Evolutionary conservation across 2,113 vertebrate genomes (phyloP), one percentile per base, ranked within the genome.

Genomic region (Australoheros scitulus): DNA sequence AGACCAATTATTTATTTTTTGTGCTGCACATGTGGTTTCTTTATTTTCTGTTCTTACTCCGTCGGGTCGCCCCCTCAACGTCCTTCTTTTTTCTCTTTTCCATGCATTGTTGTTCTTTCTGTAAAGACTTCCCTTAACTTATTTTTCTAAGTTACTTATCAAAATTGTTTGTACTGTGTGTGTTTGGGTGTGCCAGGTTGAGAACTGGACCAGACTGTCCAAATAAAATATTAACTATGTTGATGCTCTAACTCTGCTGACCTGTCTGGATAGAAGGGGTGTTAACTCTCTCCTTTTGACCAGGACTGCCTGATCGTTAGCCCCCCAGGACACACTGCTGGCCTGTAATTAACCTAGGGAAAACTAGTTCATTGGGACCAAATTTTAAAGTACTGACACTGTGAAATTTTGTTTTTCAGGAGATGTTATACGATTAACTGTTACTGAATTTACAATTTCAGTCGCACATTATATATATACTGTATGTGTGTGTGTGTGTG

Each of bases 201-300:
- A 61, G 10, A 22, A 77, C 57, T 32, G 22, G 20, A 50, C 76
- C 77, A 83, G 80, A 82, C 80, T 80, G 2, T 63, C 8, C 59
- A 20, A 55, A 85, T 86, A 1, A 86, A 80, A 83, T 83, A 86
- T 86, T 64, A 83, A 89, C 57, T 4, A n/a, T 83, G 80, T 77
- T 83, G 72, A 60, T 74, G 26, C 61, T 52, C 61, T 20, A 68
- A 32, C 17, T 85, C 87, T 85, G 80, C 32, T 77, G 87, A 83
- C 77, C 83, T 61, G 63, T 22, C 38, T 60, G 50, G 18, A 36
- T 47, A 47, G 5, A 22, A 76, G 24, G 29, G 32, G 47, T 72
- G 24, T 72, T 32, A 2, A 52, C 17, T 13, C 9, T 29, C 43
- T 52, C 43, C 50, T 52, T 32, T 32, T 72, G 26, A 8, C 11